These are phyloP conservation scores for Thryonomys swinderianus DNA, from an alignment of 2,113 vertebrate genomes.

Conservation along the genomic window DNA sequence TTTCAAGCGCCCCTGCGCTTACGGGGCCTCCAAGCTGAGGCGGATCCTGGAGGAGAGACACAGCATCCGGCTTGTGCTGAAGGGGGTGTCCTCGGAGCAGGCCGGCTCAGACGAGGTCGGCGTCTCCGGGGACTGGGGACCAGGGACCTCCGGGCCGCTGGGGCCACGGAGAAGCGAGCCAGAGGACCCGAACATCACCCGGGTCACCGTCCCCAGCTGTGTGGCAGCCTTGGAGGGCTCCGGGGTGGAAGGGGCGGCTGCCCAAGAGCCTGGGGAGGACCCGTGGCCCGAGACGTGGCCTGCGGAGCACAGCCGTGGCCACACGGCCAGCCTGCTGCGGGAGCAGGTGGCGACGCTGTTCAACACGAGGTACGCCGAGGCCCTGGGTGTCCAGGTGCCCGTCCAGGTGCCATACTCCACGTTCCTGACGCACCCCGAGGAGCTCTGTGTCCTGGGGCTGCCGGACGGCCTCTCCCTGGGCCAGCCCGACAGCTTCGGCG, in stretches of 20 bases:
- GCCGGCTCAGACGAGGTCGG: slow-evolving; percentile 92
- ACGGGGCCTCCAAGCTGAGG: slow-evolving; percentile 97
- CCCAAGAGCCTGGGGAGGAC: background rate
- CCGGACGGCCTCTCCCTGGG: slow-evolving; percentile 95
- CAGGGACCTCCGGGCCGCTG: slow-evolving; percentile 95
- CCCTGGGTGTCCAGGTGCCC: slow-evolving; percentile 93
- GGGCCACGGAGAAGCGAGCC: slow-evolving; percentile 96
- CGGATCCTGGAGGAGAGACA: slow-evolving; percentile 97
- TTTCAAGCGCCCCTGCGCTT: slow-evolving; percentile 98
- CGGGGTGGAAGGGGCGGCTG: slow-evolving; percentile 84
- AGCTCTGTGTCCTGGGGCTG: slow-evolving; percentile 94
- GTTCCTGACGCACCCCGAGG: slow-evolving; percentile 98
- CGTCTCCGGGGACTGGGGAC: slow-evolving; percentile 91
- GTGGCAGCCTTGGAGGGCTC: slow-evolving; percentile 84
- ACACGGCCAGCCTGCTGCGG: background rate
- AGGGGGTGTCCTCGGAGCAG: slow-evolving; percentile 95
- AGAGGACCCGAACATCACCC: slow-evolving; percentile 95
- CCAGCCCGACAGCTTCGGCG: slow-evolving; percentile 95
- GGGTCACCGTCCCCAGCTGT: slow-evolving; percentile 94
- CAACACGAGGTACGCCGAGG: slow-evolving; percentile 86
- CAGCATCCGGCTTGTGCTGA: slow-evolving; percentile 95
- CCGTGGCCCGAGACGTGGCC: background rate
- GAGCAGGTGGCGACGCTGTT: background rate
- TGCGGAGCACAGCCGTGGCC: background rate
- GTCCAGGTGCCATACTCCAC: slow-evolving; percentile 97